Evolutionary conservation across 2,113 vertebrate species (phyloP).

Genomic region (Stercorarius parasiticus): DNA sequence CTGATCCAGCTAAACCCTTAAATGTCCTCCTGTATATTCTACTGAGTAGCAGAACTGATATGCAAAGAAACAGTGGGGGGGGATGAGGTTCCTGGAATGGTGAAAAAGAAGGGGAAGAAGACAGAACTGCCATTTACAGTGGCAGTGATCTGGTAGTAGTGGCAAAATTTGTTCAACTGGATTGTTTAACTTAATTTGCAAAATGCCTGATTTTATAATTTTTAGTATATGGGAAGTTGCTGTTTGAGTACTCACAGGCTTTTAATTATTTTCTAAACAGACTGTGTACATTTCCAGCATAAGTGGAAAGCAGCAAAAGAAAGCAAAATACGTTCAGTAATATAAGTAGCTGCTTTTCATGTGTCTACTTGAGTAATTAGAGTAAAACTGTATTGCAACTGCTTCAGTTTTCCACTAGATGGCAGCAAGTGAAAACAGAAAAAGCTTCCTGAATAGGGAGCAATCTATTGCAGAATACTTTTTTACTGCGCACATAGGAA

Average conservation of each 20-base stretch:
- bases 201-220: not conserved
- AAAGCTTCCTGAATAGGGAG: not conserved
- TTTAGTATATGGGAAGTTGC: not conserved
- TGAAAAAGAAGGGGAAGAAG: not conserved
- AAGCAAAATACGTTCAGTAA: not conserved
- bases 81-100: not conserved
- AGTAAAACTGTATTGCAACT: not conserved
- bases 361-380: fast-evolving
- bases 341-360: not conserved
- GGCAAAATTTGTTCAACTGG: not conserved
- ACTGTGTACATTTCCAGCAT: not conserved
- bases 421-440: conserved; percentile 29
- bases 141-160: too few relatives aligned
- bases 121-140: not conserved
- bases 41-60: not conserved
- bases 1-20: not conserved
- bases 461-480: not conserved
- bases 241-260: not conserved
- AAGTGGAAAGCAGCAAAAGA: not conserved
- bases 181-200: not conserved
- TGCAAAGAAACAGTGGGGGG: not conserved
- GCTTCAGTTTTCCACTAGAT: conserved; percentile 1
- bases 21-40: not conserved
- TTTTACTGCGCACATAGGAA: not conserved
- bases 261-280: not conserved